Evolutionary conservation across 92 coral and sea anemone genomes (phyloP), one percentile per base, ranked within the genome.

Genomic region (Actinernus sp.): DNA sequence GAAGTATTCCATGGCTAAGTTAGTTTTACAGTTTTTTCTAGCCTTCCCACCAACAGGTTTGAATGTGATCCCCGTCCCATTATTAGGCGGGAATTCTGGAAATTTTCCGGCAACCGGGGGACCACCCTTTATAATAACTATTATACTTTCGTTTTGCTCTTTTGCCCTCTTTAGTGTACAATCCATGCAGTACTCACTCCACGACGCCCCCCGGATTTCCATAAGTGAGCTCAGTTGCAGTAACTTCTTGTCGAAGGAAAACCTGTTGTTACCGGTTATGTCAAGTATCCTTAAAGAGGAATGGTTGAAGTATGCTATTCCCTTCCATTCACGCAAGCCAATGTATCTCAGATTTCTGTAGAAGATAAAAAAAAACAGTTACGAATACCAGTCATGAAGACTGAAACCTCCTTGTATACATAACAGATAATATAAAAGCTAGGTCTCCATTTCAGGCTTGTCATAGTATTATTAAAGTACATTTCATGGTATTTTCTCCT

Each of bases 151-250:
- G n/a, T n/a, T n/a, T n/a, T n/a, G n/a, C n/a, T n/a, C n/a, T n/a
- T n/a, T 19, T 20, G 4, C 34, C 13, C 57, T 2, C 32, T 20
- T 30, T 11, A 68, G 16, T 6, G 4, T 20, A 29, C 76, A 68
- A 29, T 55, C 31, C 12, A 27, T 26, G 31, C 76, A 68, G 17
- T 14, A 10, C 2, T 39, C n/a, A 16, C 61, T 55, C 76, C 65
- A 68, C 10, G 65, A 54, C 36, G 32, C 76, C n/a, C 76, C 76
- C 37, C 3, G 26, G 11, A 67, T 30, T 26, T 25, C 12, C 13
- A 1, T 14, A 14, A 68, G 40, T 2, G 63, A 31, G 2, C 26
- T 31, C 18, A 68, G 24, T 21, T 68, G 39, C 3, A 55, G 27
- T 9, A 68, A 39, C 31, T 27, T 39, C 16, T 49, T 54, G 26